A percentile compares a stretch with the other conserved stretches of the same genome.
Conservation (phyloP, 1,140 invertebrate genomes). For the Drosophila tropicalis region DNA sequence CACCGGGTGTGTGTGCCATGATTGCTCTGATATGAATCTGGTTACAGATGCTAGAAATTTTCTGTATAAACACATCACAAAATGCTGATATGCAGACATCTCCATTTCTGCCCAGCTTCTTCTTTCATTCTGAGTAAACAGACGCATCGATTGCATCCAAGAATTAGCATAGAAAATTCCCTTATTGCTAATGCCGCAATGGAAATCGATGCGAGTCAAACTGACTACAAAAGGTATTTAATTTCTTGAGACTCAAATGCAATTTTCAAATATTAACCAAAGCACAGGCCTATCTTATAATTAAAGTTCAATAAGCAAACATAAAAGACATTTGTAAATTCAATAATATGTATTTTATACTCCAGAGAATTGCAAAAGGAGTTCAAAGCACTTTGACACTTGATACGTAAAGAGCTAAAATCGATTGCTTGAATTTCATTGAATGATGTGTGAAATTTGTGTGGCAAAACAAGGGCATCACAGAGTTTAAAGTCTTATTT, state of each 20-base stretch:
- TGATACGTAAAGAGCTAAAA: background rate
- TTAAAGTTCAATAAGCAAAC: background rate
- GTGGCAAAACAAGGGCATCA: background rate
- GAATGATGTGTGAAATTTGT: background rate
- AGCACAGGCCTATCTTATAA: background rate
- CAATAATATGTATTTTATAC: background rate
- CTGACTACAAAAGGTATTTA: background rate
- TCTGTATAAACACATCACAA: slow-evolving; percentile 16
- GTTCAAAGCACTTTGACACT: background rate
- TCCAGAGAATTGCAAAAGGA: background rate
- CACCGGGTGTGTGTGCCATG: slow-evolving; percentile 27
- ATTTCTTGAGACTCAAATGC: background rate
- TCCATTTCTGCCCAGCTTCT: slow-evolving; percentile 14
- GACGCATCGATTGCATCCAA: slow-evolving; percentile 38
- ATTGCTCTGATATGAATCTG: slow-evolving; percentile 32
- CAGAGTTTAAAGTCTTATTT: too few relatives aligned
- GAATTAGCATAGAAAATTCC: slow-evolving; percentile 36
- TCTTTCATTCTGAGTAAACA: background rate
- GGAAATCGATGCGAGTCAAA: background rate
- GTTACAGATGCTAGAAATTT: slow-evolving; percentile 11
- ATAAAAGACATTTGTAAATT: background rate
- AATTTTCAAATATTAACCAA: background rate
- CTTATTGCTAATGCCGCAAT: slow-evolving; percentile 4
- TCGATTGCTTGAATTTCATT: background rate
- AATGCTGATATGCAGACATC: slow-evolving; percentile 9